Percentiles rank a stretch among this genome's conserved stretches.
Conservation (phyloP, 2,797 vertebrate species). For the Tapirus indicus region DNA sequence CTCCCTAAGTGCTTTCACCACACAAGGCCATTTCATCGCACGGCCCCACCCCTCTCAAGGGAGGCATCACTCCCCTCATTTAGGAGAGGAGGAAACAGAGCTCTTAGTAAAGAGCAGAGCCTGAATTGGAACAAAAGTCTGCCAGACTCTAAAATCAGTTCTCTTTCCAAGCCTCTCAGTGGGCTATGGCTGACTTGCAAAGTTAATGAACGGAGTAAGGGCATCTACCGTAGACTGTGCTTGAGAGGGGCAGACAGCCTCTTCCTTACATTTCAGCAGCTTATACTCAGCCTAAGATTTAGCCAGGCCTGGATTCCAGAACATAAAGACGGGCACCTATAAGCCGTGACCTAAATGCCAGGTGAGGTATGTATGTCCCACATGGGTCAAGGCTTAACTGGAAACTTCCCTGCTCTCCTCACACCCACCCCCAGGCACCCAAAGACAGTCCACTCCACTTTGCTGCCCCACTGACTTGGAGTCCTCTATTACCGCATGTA, state of each 20-base stretch:
- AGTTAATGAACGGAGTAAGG: neutral
- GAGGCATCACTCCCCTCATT: neutral
- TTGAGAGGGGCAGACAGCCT: no score
- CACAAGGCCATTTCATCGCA: rapidly evolving
- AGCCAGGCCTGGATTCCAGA: neutral
- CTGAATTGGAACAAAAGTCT: neutral
- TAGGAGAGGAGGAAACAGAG: neutral
- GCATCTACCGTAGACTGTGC: neutral
- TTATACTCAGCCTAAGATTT: no score
- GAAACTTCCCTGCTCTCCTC: neutral
- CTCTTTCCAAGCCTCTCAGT: rapidly evolving
- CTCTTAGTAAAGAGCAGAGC: neutral
- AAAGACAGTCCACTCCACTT: rapidly evolving
- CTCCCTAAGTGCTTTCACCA: no score
- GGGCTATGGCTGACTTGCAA: neutral
- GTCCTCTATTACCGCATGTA: rapidly evolving
- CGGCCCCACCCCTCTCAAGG: no score
- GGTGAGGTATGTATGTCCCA: rapidly evolving
- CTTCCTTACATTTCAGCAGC: no score
- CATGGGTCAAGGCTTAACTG: no score
- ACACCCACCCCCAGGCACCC: neutral
- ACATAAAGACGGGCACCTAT: neutral
- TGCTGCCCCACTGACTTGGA: rapidly evolving
- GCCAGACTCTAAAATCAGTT: no score
- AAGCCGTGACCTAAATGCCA: neutral